Evolutionary conservation across 2,113 vertebrate genomes (phyloP).

Genomic region (Engraulis encrasicolus): DNA sequence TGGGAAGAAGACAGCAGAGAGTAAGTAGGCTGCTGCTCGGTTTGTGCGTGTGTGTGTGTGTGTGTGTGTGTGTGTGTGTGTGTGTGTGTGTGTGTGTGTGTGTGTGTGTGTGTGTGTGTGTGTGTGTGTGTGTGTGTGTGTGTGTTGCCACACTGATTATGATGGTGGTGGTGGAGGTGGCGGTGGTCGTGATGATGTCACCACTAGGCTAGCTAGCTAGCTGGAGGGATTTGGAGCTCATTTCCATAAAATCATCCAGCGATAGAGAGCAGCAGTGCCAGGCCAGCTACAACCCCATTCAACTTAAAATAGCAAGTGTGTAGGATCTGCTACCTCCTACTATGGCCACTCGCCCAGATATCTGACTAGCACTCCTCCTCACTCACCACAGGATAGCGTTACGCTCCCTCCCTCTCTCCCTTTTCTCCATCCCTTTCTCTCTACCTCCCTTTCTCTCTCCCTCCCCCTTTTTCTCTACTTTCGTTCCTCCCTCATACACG

Average conservation of each 20-base stretch:
- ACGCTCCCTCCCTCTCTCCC: background rate
- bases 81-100: too few relatives aligned
- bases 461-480: background rate
- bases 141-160: background rate
- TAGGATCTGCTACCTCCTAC: conserved; percentile 3
- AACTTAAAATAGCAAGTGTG: conserved; percentile 43
- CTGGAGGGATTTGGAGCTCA: conserved; percentile 53
- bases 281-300: conserved; percentile 47
- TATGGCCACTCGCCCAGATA: background rate
- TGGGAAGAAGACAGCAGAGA: conserved; percentile 4
- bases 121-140: too few relatives aligned
- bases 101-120: too few relatives aligned
- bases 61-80: too few relatives aligned
- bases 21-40: background rate
- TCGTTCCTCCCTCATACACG: background rate
- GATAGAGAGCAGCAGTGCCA: too few relatives aligned
- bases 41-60: too few relatives aligned
- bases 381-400: too few relatives aligned
- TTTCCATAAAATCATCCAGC: conserved; percentile 53
- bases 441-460: background rate
- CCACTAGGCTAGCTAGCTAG: conserved; percentile 21
- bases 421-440: background rate
- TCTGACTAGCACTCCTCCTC: background rate
- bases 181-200: conserved; percentile 56
- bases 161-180: too few relatives aligned